Evolutionary conservation across 2,113 vertebrate genomes (phyloP).

Genomic region (Chunga burmeisteri): DNA sequence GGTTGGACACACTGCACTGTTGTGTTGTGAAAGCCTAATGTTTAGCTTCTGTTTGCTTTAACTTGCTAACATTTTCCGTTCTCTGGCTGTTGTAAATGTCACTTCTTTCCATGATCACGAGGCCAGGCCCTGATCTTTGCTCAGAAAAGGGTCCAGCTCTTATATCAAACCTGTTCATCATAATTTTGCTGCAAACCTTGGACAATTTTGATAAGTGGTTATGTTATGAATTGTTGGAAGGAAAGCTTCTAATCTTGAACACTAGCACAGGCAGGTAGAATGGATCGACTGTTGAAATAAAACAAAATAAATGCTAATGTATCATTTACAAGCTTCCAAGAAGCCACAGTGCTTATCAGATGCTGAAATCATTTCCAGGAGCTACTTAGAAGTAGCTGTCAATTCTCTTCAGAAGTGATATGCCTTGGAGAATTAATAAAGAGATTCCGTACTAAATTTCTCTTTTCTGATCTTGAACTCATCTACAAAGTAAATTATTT

Average conservation of each 20-base stretch:
- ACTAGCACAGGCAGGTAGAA: not conserved
- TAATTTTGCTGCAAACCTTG: not conserved
- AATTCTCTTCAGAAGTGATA: not conserved
- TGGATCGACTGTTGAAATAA: not conserved
- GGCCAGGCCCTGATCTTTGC: conserved; percentile 34
- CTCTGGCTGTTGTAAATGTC: conserved; percentile 45
- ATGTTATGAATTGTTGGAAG: not conserved
- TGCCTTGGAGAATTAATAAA: not conserved
- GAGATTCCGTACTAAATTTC: not conserved
- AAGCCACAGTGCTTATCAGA: not conserved
- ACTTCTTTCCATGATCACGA: conserved; percentile 35
- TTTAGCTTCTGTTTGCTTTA: conserved; percentile 53
- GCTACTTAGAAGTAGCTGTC: conserved; percentile 26
- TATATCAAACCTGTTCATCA: not conserved
- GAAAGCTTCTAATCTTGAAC: not conserved
- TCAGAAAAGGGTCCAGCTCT: not conserved
- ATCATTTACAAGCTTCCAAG: conserved; percentile 34
- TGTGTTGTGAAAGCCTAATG: conserved; percentile 27
- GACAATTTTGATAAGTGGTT: not conserved
- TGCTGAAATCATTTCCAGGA: conserved; percentile 40
- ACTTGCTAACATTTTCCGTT: conserved; percentile 58
- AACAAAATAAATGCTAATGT: conserved; percentile 14
- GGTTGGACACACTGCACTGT: not conserved
- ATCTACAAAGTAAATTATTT: conserved; percentile 1
- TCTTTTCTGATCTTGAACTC: conserved; percentile 12